These are phyloP conservation scores for Takifugu bimaculatus DNA, from an alignment of 2,113 vertebrate genomes.

Conservation along the genomic window DNA sequence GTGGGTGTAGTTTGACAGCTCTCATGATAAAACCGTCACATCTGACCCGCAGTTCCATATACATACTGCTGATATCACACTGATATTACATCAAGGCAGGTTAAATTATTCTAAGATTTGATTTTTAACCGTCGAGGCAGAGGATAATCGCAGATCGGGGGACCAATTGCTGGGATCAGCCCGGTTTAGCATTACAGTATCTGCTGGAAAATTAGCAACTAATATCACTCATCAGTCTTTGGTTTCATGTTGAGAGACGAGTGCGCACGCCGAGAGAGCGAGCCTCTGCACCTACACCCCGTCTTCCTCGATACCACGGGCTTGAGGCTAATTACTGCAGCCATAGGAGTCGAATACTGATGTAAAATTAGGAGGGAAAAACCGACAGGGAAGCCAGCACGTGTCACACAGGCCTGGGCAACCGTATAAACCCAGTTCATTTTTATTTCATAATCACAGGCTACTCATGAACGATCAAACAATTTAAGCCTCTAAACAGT, in stretches of 20 bases:
- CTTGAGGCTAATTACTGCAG: conserved; percentile 48
- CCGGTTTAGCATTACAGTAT: conserved; percentile 33
- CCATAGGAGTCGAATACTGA: conserved; percentile 29
- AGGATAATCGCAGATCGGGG: conserved; percentile 29
- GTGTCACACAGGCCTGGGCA: conserved; percentile 7
- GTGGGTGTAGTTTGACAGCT: conserved; percentile 9
- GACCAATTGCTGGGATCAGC: conserved; percentile 34
- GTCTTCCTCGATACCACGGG: conserved; percentile 38
- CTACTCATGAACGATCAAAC: background rate
- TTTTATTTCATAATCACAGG: background rate
- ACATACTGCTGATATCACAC: conserved; percentile 1
- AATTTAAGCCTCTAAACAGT: background rate
- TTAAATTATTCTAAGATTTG: conserved; percentile 13
- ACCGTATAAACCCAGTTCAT: conserved; percentile 1
- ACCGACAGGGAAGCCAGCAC: conserved; percentile 3
- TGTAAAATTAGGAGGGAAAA: background rate
- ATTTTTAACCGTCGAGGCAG: conserved; percentile 7
- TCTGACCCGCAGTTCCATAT: conserved; percentile 14
- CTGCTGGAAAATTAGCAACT: conserved; percentile 30
- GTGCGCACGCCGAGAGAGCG: conserved; percentile 38
- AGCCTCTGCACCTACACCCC: conserved; percentile 27
- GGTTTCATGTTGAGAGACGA: conserved; percentile 38
- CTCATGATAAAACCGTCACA: conserved; percentile 11
- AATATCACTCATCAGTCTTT: conserved; percentile 41
- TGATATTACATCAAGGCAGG: conserved; percentile 5